These are phyloP conservation scores for Aleiodes alternator DNA, from an alignment of 2,888 invertebrate genomes.

Conservation along the genomic window DNA sequence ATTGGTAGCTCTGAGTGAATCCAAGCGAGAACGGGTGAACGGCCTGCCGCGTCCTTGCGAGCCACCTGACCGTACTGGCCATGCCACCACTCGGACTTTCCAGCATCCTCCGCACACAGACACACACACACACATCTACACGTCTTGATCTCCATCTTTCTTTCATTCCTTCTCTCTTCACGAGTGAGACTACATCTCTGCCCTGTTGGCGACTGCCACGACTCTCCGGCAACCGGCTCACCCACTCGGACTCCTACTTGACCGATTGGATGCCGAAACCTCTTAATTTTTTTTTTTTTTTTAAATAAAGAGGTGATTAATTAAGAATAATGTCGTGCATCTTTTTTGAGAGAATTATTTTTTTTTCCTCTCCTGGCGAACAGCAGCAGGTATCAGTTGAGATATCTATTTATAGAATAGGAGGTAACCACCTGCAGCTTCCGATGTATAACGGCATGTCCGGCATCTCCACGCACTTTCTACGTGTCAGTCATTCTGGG, in stretches of 20 bases:
- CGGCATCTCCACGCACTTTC: conserved; percentile 29
- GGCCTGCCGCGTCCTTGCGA: conserved; percentile 75
- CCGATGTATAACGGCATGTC: conserved; percentile 47
- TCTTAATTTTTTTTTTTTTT: background rate
- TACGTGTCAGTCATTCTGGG: conserved; percentile 26
- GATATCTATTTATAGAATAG: conserved; percentile 55
- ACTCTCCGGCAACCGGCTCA: conserved; percentile 46
- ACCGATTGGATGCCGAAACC: conserved; percentile 56
- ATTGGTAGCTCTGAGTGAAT: conserved; percentile 54
- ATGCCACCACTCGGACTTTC: conserved; percentile 71
- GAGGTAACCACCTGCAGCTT: conserved; percentile 57
- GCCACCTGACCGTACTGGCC: conserved; percentile 73
- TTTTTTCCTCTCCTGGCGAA: background rate
- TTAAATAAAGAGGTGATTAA: background rate
- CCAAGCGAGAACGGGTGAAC: conserved; percentile 64
- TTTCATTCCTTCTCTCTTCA: conserved; percentile 5
- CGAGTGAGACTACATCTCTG: conserved; percentile 17
- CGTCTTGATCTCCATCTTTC: conserved; percentile 24
- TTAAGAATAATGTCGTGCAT: background rate
- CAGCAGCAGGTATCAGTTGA: conserved; percentile 7
- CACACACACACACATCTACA: conserved; percentile 20
- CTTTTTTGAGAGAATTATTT: background rate
- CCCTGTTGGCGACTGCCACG: conserved; percentile 29
- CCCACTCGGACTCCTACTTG: conserved; percentile 61
- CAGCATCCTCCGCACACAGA: conserved; percentile 63